phyloP scores from a whole-genome alignment of 1,140 invertebrate genomes.

The Triops cancriformis region DNA sequence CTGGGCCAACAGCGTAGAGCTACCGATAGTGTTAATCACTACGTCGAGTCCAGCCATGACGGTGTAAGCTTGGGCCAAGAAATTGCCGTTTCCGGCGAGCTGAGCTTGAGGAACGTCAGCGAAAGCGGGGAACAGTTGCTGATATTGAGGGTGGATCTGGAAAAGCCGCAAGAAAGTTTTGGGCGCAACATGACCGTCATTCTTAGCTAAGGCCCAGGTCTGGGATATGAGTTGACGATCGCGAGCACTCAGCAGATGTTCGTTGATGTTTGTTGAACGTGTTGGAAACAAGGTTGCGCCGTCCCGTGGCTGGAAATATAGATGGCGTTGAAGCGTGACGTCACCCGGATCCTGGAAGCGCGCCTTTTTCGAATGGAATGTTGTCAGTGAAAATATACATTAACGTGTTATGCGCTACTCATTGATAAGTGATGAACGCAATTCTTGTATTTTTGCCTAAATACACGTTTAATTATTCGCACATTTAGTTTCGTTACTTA shows the following conservation, averaged over 20 bases:
- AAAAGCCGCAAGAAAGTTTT: slow-evolving; percentile 44
- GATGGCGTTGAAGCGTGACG: neutral
- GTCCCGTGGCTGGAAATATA: neutral
- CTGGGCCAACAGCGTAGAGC: neutral
- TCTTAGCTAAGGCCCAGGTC: neutral
- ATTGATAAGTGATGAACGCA: too few relatives aligned
- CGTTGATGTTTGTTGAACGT: neutral
- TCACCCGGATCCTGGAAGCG: neutral
- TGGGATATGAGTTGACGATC: neutral
- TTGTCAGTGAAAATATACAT: too few relatives aligned
- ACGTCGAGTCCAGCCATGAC: slow-evolving; percentile 41
- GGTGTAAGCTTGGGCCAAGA: slow-evolving; percentile 58
- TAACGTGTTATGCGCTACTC: too few relatives aligned
- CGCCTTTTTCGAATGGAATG: too few relatives aligned
- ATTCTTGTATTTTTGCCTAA: too few relatives aligned
- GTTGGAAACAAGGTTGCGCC: too few relatives aligned
- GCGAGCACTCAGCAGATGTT: neutral
- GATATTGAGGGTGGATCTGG: too few relatives aligned
- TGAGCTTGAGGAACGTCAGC: slow-evolving; percentile 48
- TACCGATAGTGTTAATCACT: slow-evolving; percentile 18
- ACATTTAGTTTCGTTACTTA: too few relatives aligned
- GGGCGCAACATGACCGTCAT: slow-evolving; percentile 16
- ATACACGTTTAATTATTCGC: too few relatives aligned
- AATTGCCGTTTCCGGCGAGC: slow-evolving; percentile 48
- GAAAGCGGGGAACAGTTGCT: slow-evolving; percentile 51